phyloP scores from a whole-genome alignment of 64 coral and sea anemone species.

The Dendrophyllia cribrosa region DNA sequence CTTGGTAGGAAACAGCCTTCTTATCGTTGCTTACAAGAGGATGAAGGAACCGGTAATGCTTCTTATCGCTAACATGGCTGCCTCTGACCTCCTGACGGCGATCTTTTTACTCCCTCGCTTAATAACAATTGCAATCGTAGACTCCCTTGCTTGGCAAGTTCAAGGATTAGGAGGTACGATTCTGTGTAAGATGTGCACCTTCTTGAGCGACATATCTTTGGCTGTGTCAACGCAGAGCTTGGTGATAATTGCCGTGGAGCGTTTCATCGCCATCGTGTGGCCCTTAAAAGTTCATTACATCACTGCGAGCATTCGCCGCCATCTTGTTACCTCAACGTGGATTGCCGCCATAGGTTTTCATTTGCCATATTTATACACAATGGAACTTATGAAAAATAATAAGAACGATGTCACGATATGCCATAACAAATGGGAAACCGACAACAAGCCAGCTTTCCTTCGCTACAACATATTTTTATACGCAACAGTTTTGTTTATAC shows the following conservation, averaged over 20 bases:
- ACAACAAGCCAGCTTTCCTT: neutral
- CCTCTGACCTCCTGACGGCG: constrained; percentile 59
- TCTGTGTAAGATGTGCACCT: too few species aligned
- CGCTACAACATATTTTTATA: constrained; percentile 13
- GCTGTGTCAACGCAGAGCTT: constrained; percentile 68
- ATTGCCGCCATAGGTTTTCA: constrained; percentile 27
- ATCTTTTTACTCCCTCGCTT: constrained; percentile 60
- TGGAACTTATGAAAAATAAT: neutral
- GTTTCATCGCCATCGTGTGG: constrained; percentile 64
- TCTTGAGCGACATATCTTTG: too few species aligned
- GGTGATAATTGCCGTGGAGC: constrained; percentile 68
- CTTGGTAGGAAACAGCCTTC: constrained; percentile 51
- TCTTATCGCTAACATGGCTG: constrained; percentile 82
- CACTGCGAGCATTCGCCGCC: neutral
- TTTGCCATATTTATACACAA: constrained; percentile 39
- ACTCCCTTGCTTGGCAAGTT: too few species aligned
- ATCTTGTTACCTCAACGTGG: constrained; percentile 39
- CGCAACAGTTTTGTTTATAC: constrained; percentile 11
- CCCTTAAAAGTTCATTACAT: constrained; percentile 62
- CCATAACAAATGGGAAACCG: neutral
- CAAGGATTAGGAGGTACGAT: too few species aligned
- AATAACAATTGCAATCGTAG: constrained; percentile 30
- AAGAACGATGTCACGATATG: neutral
- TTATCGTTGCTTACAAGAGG: constrained; percentile 56
- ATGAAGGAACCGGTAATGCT: constrained; percentile 59